Evolutionary conservation across 2,888 invertebrate species (phyloP).

Genomic region (Andrena haemorrhoa): DNA sequence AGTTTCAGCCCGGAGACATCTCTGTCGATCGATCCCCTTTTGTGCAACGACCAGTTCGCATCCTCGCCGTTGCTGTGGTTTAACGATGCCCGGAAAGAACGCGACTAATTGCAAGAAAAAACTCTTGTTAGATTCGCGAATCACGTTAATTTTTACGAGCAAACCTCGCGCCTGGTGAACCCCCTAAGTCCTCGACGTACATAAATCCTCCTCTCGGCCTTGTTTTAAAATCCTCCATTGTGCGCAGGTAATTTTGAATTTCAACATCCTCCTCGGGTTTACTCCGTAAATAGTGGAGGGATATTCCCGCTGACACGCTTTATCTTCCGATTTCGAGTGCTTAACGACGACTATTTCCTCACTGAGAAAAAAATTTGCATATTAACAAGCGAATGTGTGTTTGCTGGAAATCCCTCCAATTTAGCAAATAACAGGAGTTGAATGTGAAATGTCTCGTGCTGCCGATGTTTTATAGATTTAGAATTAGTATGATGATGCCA

Average conservation of each 20-base stretch:
- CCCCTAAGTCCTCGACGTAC: background rate
- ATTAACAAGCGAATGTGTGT: no score
- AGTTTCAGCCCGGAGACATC: slow-evolving; percentile 37
- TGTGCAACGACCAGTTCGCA: slow-evolving; percentile 24
- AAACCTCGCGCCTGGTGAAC: background rate
- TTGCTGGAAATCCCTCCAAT: no score
- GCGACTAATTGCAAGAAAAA: slow-evolving; percentile 18
- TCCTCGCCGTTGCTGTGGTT: slow-evolving; percentile 24
- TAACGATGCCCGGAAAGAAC: slow-evolving; percentile 44
- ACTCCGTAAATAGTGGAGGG: no score
- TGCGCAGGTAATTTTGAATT: background rate
- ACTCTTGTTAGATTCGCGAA: background rate
- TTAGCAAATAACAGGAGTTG: no score
- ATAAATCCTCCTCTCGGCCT: background rate
- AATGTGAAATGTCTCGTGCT: no score
- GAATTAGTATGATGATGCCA: no score
- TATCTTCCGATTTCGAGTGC: no score
- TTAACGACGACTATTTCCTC: no score
- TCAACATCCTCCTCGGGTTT: background rate
- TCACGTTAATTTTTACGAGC: background rate
- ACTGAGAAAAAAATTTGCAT: no score
- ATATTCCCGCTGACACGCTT: no score
- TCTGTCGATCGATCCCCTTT: slow-evolving; percentile 45
- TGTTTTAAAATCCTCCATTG: background rate
- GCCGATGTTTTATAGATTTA: no score